Base-by-base conservation (phyloP, 2,888 invertebrate species). In the Congeria kusceri region DNA sequence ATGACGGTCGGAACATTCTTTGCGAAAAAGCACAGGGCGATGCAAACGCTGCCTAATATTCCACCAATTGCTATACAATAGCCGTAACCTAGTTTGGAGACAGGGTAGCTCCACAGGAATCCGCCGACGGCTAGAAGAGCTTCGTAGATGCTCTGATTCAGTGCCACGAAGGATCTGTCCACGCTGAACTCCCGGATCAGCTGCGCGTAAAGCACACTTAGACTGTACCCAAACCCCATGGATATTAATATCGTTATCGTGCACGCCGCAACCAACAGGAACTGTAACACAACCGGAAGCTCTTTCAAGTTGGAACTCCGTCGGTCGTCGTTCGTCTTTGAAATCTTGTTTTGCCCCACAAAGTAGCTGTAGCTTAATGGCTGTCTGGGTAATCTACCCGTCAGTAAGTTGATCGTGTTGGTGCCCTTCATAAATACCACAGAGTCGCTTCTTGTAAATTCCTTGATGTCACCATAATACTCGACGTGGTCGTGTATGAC, bases 71-170 rank as follows among this genome's bases (percentile, higher is more conserved):
- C 65, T 15, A 72, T 47, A 25, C 64, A 59, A 25, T 65, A 59
- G 25, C 64, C 72, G 20, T 65, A 65, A 15, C 72, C 72, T 18
- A 65, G 57, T 47, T 72, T 65, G 4, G 72, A 72, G 7, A 73
- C 67, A 7, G 72, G 72, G 46, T 56, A 64, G n/a, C 64, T 65
- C 72, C 72, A 72, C 13, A 72, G 28, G 20, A 63, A 64, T 20
- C 72, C 72, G 25, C 72, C 72, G 1, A 72, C 72, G 4, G 72
- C 64, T 5, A 70, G 62, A 23, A 70, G 39, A 5, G 70, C 70
- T 32, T 70, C 70, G 29, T 63, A 70, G 27, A 72, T 57, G 23
- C 72, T 72, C 57, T 72, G 72, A 58, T 72, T 72, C 20, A 72
- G 32, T 13, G 65, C 72, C 1, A 72, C 72, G 11, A 65, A 9